Conservation (phyloP, 2,113 vertebrate genomes). For the Urocynchramus pylzowi region DNA sequence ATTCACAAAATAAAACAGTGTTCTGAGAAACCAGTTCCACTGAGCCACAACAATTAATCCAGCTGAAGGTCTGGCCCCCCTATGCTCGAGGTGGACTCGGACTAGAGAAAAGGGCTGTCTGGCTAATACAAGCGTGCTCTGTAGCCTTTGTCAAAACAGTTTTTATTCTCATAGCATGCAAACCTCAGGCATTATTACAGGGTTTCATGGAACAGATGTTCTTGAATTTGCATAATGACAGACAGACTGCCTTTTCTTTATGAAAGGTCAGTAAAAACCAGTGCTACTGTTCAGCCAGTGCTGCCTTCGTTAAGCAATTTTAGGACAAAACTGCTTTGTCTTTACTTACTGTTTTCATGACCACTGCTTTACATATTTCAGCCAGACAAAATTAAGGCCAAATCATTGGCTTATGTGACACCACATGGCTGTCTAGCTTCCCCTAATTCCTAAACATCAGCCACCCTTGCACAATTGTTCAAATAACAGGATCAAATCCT, state of each 20-base stretch:
- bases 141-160: slow-evolving; percentile 55
- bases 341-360: slow-evolving; percentile 25
- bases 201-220: slow-evolving; percentile 49
- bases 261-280: slow-evolving; percentile 50
- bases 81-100: not conserved
- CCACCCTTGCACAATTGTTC: not conserved
- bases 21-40: slow-evolving; percentile 10
- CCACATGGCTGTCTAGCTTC: slow-evolving; percentile 4
- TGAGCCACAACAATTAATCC: not conserved
- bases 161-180: not conserved
- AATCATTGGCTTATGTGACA: not conserved
- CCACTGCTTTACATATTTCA: slow-evolving; percentile 22
- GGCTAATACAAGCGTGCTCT: not conserved
- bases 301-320: slow-evolving; percentile 34
- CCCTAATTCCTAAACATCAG: not conserved
- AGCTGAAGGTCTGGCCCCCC: not conserved
- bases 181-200: slow-evolving; percentile 36
- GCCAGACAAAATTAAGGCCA: not conserved
- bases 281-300: slow-evolving; percentile 29
- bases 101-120: slow-evolving; percentile 18
- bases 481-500: not conserved
- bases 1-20: not conserved
- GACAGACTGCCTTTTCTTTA: slow-evolving; percentile 53
- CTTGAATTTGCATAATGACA: slow-evolving; percentile 50
- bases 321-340: slow-evolving; percentile 57